A percentile compares a stretch with the other conserved stretches of the same genome.
Evolutionary conservation across 2,797 vertebrate genomes (phyloP).

Genomic region (Sebastes matsubarae): DNA sequence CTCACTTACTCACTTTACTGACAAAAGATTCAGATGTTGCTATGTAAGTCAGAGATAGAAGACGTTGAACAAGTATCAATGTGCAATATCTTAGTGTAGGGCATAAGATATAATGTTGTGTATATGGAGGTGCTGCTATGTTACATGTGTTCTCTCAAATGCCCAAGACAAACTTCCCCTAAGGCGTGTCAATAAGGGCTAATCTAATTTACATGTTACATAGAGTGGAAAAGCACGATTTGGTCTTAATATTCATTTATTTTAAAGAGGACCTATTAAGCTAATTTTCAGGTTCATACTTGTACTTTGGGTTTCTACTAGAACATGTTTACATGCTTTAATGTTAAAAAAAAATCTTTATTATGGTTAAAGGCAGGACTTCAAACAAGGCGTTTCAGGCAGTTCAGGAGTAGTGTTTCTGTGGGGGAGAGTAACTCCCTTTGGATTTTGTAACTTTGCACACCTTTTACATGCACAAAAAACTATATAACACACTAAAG

Average conservation of each 20-base stretch:
- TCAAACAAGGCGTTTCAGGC: no score
- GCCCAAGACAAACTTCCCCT: neutral
- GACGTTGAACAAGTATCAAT: neutral
- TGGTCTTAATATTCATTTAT: neutral
- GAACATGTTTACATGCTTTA: no score
- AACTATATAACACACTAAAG: no score
- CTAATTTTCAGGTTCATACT: no score
- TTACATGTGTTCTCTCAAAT: neutral
- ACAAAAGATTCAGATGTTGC: neutral
- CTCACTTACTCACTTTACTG: no score
- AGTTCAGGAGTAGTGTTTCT: no score
- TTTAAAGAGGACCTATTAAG: neutral
- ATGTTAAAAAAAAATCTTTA: no score
- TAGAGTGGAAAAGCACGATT: neutral
- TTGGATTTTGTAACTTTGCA: no score
- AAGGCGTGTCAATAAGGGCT: neutral
- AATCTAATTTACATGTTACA: neutral
- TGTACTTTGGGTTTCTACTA: no score
- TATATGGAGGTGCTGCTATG: neutral
- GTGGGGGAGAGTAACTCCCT: no score
- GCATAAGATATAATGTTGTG: neutral
- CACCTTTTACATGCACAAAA: no score
- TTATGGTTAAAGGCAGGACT: no score
- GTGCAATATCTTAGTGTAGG: neutral
- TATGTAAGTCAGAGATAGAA: neutral